Conservation (phyloP, 2,888 invertebrate species). For the Drosophila dives region DNA sequence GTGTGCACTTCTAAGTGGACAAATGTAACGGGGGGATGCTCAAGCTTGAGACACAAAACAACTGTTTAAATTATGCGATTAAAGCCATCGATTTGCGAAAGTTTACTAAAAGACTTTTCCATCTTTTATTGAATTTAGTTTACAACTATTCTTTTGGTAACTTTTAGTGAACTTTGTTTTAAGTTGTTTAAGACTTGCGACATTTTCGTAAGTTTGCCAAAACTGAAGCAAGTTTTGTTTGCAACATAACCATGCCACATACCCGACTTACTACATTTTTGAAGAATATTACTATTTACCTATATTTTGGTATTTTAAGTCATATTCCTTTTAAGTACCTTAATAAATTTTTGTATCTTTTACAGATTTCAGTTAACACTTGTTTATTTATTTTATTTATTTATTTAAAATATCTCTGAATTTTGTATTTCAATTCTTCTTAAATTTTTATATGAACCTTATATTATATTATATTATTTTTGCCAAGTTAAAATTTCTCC, state of each 20-base stretch:
- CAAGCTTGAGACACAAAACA: conserved; percentile 15
- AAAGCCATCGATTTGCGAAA: conserved; percentile 42
- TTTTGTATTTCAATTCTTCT: accelerated
- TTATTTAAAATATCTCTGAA: neutral
- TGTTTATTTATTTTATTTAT: too few species aligned
- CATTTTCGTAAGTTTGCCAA: neutral
- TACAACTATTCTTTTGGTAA: neutral
- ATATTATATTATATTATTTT: neutral
- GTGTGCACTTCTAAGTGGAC: conserved; percentile 2
- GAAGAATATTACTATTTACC: neutral
- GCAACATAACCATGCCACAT: neutral
- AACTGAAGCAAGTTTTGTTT: neutral
- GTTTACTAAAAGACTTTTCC: conserved; percentile 21
- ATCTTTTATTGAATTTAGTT: neutral
- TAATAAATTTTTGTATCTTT: neutral
- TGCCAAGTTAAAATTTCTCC: neutral
- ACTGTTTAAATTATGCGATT: conserved; percentile 27
- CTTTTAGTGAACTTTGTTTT: neutral
- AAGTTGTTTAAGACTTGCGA: neutral
- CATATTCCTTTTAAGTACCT: neutral
- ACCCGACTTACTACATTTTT: neutral
- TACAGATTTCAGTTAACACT: neutral
- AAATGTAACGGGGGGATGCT: neutral
- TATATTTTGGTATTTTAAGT: neutral
- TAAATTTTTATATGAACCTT: accelerated